These are phyloP conservation scores for Ardeotis arabs DNA, from an alignment of 2,113 vertebrate genomes.

Conservation along the genomic window DNA sequence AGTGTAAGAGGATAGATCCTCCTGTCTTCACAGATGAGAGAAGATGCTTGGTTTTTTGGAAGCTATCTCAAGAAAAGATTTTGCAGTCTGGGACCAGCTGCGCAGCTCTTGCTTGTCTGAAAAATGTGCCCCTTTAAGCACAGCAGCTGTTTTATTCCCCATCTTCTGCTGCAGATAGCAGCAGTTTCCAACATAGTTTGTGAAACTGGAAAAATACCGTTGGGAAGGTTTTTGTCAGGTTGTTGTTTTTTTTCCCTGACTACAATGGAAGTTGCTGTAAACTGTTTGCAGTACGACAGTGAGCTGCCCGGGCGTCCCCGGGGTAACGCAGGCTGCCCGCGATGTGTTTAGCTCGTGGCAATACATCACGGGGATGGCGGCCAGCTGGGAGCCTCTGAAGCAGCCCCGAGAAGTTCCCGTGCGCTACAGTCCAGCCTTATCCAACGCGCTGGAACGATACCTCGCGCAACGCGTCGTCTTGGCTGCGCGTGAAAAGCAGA, in stretches of 20 bases:
- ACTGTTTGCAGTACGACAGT: not conserved
- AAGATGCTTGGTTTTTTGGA: no score
- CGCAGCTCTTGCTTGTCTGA: no score
- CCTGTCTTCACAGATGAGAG: no score
- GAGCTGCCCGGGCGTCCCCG: not conserved
- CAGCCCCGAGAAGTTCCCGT: not conserved
- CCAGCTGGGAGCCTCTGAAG: not conserved
- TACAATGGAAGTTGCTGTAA: not conserved
- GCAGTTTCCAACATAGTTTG: not conserved
- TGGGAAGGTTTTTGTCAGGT: not conserved
- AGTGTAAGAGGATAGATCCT: no score
- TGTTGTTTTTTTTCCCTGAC: no score
- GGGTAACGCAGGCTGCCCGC: not conserved
- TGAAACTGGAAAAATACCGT: not conserved
- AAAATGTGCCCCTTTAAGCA: not conserved
- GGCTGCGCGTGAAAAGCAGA: not conserved
- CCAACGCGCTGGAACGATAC: not conserved
- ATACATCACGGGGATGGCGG: accelerated
- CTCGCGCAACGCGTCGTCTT: not conserved
- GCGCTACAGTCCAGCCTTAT: not conserved
- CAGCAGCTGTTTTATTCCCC: not conserved
- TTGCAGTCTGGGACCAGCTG: no score
- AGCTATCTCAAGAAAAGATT: no score
- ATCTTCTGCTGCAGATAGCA: not conserved
- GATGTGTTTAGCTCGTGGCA: no score